These are phyloP conservation scores for Hozukius guyotensis DNA, from an alignment of 2,797 vertebrate species.

Conservation along the genomic window DNA sequence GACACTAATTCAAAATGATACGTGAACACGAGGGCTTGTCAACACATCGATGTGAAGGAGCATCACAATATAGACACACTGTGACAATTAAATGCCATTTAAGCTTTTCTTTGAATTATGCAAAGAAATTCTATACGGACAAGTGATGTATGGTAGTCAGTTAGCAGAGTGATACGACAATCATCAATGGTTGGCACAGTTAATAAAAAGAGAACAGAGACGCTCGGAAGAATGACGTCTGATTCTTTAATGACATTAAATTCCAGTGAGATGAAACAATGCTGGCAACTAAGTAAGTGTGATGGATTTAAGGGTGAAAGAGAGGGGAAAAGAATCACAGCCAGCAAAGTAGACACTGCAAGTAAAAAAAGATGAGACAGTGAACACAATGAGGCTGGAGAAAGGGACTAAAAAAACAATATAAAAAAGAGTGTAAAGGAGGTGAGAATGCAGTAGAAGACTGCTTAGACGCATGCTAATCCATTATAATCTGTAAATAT, in stretches of 20 bases:
- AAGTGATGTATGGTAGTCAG: neutral
- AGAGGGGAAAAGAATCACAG: neutral
- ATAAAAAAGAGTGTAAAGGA: neutral
- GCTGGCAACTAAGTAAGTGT: neutral
- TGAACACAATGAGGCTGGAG: neutral
- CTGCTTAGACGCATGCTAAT: neutral
- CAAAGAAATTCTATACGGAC: neutral
- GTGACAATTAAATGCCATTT: slow-evolving; percentile 32
- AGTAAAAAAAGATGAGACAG: neutral
- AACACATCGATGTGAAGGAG: slow-evolving; percentile 19
- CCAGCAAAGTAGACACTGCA: neutral
- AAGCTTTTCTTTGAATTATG: slow-evolving; percentile 28
- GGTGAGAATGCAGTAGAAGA: neutral
- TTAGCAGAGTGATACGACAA: slow-evolving; percentile 8
- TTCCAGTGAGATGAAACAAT: slow-evolving; percentile 5
- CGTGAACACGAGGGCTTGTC: slow-evolving; percentile 21
- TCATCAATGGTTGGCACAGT: neutral
- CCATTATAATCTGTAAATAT: neutral
- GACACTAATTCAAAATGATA: slow-evolving; percentile 34
- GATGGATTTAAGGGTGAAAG: neutral
- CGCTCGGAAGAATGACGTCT: neutral
- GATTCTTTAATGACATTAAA: slow-evolving; percentile 24
- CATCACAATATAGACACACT: slow-evolving; percentile 11
- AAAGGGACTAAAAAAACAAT: neutral
- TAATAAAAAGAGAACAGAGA: slow-evolving; percentile 6